phyloP scores from a whole-genome alignment of 1,140 invertebrate genomes.

The Caenorhabditis brenneri region DNA sequence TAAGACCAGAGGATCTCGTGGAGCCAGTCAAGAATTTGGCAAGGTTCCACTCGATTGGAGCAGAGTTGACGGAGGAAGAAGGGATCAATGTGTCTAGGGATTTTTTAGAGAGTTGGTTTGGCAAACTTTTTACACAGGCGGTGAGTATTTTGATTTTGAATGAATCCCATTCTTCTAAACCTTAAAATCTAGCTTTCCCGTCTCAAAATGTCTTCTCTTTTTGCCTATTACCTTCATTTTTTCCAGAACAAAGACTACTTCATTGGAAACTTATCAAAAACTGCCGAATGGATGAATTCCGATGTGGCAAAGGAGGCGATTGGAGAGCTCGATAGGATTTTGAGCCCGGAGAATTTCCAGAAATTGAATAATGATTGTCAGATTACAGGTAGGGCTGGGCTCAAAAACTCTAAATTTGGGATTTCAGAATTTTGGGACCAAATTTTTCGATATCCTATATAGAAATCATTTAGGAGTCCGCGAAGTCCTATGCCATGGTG shows the following conservation, averaged over 20 bases:
- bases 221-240: no score
- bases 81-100: neutral
- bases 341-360: neutral
- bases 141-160: no score
- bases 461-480: neutral
- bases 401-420: no score
- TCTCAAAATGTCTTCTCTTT: neutral
- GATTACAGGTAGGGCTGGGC: neutral
- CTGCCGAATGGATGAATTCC: neutral
- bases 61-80: neutral
- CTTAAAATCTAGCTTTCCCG: no score
- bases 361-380: conserved; percentile 22
- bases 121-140: neutral
- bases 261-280: neutral
- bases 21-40: neutral
- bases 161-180: no score
- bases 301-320: neutral
- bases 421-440: neutral
- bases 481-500: conserved; percentile 19
- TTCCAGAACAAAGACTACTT: conserved; percentile 13
- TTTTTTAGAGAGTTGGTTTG: neutral
- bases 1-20: neutral
- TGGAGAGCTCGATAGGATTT: neutral
- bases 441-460: no score
- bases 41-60: neutral